phyloP scores from a whole-genome alignment of 2,888 invertebrate genomes.

The Leptinotarsa tumamoca region DNA sequence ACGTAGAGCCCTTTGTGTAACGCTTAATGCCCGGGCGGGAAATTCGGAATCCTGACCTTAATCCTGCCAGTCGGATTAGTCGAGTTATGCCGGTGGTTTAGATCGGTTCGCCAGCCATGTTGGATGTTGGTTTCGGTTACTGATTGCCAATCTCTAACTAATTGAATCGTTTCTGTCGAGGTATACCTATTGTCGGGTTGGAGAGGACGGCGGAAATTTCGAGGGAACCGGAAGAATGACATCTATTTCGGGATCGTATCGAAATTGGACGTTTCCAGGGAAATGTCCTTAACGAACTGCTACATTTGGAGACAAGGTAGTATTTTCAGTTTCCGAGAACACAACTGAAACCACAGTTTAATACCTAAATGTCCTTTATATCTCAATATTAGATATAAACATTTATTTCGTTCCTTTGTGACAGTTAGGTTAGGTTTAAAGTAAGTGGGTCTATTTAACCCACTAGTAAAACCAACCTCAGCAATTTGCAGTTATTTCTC shows the following conservation, averaged over 20 bases:
- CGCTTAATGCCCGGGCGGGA: slow-evolving; percentile 28
- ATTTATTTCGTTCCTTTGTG: too few relatives aligned
- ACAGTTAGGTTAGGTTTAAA: too few relatives aligned
- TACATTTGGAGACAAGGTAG: background rate
- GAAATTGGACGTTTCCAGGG: background rate
- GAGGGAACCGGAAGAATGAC: background rate
- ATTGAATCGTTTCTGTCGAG: background rate
- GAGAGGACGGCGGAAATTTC: background rate
- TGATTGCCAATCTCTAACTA: slow-evolving; percentile 14
- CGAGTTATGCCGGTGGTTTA: slow-evolving; percentile 13
- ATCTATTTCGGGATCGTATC: background rate
- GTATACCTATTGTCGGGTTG: background rate
- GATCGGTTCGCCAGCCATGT: slow-evolving; percentile 15
- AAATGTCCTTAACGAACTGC: too few relatives aligned
- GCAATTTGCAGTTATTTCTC: too few relatives aligned
- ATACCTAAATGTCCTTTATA: too few relatives aligned
- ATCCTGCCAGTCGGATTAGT: slow-evolving; percentile 16
- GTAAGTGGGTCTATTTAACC: too few relatives aligned
- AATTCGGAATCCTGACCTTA: slow-evolving; percentile 31
- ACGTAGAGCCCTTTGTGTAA: slow-evolving; percentile 36
- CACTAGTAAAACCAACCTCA: too few relatives aligned
- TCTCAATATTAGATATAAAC: too few relatives aligned
- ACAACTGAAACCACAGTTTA: too few relatives aligned
- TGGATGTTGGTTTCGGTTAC: slow-evolving; percentile 18
- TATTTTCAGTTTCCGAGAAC: too few relatives aligned